phyloP scores from a whole-genome alignment of 2,888 invertebrate species.

The Arrhopalites spinosus region DNA sequence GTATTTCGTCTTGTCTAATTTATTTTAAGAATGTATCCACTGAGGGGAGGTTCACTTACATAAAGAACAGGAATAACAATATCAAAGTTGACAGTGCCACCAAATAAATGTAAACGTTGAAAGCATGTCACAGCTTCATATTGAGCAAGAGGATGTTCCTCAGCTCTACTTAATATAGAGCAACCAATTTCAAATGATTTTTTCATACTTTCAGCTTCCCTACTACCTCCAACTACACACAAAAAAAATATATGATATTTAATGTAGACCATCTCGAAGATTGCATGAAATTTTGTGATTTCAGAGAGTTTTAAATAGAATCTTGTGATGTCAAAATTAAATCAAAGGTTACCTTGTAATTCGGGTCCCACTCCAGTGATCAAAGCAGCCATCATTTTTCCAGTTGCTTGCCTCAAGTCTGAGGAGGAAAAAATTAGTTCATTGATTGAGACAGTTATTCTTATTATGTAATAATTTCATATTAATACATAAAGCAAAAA shows the following conservation, averaged over 20 bases:
- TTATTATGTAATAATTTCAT: too few species aligned
- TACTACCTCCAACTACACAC: conserved; percentile 43
- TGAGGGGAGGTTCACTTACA: conserved; percentile 65
- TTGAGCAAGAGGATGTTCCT: conserved; percentile 88
- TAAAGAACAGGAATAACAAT: conserved; percentile 90
- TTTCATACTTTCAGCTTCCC: conserved; percentile 50
- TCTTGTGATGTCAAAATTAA: not conserved
- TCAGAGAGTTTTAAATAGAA: too few species aligned
- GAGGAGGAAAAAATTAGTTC: too few species aligned
- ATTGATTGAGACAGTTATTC: too few species aligned
- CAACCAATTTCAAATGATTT: conserved; percentile 54
- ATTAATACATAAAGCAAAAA: too few species aligned
- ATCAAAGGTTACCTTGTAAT: conserved; percentile 72
- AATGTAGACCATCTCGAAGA: too few species aligned
- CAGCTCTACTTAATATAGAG: conserved; percentile 65
- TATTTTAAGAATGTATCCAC: not conserved
- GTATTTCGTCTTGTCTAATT: not conserved
- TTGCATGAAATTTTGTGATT: too few species aligned
- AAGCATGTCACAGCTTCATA: conserved; percentile 95
- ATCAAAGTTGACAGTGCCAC: conserved; percentile 89
- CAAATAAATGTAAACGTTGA: conserved; percentile 97
- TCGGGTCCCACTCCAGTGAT: conserved; percentile 99
- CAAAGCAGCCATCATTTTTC: conserved; percentile 88
- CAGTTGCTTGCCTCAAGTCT: conserved; percentile 90
- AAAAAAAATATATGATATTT: not conserved